Evolutionary conservation across 2,113 vertebrate genomes (phyloP).

Genomic region (Cettia cetti): DNA sequence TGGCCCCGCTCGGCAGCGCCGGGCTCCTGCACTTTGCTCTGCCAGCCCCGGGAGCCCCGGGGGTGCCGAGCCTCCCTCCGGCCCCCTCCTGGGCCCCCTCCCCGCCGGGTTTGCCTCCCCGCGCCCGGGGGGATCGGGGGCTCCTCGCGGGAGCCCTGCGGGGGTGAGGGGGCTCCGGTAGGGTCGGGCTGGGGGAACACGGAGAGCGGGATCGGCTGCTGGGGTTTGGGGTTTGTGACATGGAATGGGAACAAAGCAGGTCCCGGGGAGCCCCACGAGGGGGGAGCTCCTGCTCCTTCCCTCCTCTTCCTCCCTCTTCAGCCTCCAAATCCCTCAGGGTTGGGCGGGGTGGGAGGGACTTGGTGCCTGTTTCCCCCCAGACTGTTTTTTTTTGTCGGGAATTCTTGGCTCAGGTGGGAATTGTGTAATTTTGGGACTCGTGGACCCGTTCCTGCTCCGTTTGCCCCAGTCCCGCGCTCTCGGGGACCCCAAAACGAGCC

Average conservation of each 20-base stretch:
- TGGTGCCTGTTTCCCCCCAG: fast-evolving
- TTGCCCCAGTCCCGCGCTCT: fast-evolving
- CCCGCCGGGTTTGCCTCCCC: neutral
- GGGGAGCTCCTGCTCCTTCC: neutral
- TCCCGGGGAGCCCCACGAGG: fast-evolving
- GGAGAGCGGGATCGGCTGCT: fast-evolving
- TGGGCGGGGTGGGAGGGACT: neutral
- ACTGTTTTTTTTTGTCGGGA: fast-evolving
- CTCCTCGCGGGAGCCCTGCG: neutral
- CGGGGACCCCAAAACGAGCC: neutral
- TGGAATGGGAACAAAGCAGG: fast-evolving
- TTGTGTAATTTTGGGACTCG: neutral
- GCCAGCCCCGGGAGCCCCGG: neutral
- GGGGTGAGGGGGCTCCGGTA: neutral
- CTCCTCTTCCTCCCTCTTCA: neutral
- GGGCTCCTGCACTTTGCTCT: neutral
- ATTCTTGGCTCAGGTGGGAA: neutral
- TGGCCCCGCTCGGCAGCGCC: neutral
- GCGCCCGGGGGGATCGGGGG: fast-evolving
- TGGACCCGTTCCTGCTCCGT: neutral
- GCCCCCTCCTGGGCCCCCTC: too few relatives aligned
- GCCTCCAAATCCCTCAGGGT: neutral
- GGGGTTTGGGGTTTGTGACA: neutral
- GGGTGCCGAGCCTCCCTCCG: neutral
- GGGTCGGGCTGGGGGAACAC: neutral